Base-by-base conservation (phyloP, 2,797 vertebrate genomes). In the Bradypodion pumilum region DNA sequence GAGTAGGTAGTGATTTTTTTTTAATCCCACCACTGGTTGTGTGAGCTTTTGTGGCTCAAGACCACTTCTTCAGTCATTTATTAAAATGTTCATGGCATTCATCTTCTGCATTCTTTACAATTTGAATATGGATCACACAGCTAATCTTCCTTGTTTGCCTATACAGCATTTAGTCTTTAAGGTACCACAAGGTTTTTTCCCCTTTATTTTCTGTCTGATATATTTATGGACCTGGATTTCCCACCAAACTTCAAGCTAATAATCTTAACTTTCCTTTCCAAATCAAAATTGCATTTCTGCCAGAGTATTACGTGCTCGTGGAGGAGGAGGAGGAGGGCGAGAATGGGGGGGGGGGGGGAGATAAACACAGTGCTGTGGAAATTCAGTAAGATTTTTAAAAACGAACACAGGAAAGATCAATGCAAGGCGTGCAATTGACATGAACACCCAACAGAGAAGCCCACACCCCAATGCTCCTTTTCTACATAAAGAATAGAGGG, bases 401-500 rank as follows among this genome's bases (percentile, higher is more conserved):
- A 78, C 42, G 70, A 32, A 32, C 46, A 56, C 4, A 76, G 72
- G 59, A 49, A 88, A 86, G 78, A 35, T 84, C 90, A 94, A 93
- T 85, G 91, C 89, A 88, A 94, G 91, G 89, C 88, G 82, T 90
- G 89, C 92, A 92, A 83, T 88, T 85, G 91, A 89, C 9, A 49
- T 84, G 8, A 79, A 85, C 80, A 1, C 90, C 90, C 88, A 90
- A 91, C 90, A 69, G 81, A 89, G 94, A 95, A 95, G 94, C 95
- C 85, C 91, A 89, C 93, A 95, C 92, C 94, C 91, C 4, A 91
- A 88, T 89, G 86, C 93, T 94, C 93, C 85, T 87, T 93, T 94
- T 88, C 94, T 93, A 90, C 94, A 93, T 94, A 95, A 95, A 96
- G 95, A 96, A 96, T 88, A 92, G 93, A 93, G 92, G 92, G 93